Conservation (phyloP, 2,888 invertebrate species). For the Patella caerulea region DNA sequence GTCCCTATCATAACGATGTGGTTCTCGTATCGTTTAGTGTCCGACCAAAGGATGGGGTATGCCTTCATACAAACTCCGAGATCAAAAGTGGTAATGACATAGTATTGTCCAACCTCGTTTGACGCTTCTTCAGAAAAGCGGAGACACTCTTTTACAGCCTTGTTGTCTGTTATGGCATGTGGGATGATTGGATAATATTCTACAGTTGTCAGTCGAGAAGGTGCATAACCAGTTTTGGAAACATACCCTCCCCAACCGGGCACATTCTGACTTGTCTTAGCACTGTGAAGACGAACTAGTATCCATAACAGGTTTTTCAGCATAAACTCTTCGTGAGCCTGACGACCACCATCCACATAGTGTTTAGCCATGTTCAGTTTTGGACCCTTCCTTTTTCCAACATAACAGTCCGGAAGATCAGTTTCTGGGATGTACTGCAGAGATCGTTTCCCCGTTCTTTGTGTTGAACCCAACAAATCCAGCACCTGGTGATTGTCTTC, state of each 20-base stretch:
- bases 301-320: no score
- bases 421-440: no score
- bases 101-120: conserved; percentile 34
- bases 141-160: conserved; percentile 38
- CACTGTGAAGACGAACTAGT: no score
- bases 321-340: no score
- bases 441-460: no score
- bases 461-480: no score
- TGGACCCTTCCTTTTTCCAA: no score
- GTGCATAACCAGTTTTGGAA: conserved; percentile 35
- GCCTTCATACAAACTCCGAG: conserved; percentile 46
- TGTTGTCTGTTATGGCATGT: conserved; percentile 44
- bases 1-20: conserved; percentile 39
- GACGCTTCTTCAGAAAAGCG: conserved; percentile 31
- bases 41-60: conserved; percentile 36
- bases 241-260: conserved; percentile 40
- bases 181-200: conserved; percentile 45
- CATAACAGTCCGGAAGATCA: no score
- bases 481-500: no score
- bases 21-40: conserved; percentile 26
- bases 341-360: no score
- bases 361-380: no score
- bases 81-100: conserved; percentile 44
- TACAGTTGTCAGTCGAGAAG: conserved; percentile 37
- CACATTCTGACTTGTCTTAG: neutral